Evolutionary conservation across 2,113 vertebrate species (phyloP).

Genomic region (Tachuris rubrigastra): DNA sequence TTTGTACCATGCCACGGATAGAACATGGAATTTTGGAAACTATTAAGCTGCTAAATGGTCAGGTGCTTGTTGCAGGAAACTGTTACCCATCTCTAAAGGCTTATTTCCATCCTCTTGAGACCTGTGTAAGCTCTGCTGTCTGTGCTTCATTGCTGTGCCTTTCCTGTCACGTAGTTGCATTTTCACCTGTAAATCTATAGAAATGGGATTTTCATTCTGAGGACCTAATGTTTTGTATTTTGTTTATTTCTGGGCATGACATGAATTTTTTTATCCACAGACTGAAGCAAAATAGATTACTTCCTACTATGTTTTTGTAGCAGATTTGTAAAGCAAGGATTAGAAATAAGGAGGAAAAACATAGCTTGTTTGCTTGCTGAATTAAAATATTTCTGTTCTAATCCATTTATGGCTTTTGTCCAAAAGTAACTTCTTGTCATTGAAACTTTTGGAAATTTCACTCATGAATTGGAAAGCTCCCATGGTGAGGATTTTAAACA

Average conservation of each 20-base stretch:
- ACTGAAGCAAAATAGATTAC: background rate
- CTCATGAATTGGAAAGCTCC: background rate
- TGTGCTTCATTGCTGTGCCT: background rate
- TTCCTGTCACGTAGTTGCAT: background rate
- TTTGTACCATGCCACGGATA: rapidly evolving
- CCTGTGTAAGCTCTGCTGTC: background rate
- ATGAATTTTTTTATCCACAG: background rate
- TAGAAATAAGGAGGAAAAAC: background rate
- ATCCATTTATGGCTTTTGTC: background rate
- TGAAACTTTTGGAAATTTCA: background rate
- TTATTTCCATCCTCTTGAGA: background rate
- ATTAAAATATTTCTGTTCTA: background rate
- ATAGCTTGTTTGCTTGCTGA: background rate
- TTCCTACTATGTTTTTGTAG: background rate
- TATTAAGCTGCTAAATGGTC: background rate
- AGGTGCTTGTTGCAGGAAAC: background rate
- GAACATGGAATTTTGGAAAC: background rate
- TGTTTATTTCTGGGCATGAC: background rate
- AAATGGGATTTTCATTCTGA: background rate
- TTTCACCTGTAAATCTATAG: background rate
- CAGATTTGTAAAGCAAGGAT: background rate
- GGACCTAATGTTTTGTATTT: background rate
- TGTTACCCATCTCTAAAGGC: background rate
- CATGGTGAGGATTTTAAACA: background rate
- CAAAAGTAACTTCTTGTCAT: background rate